Evolutionary conservation across 1,140 invertebrate species (phyloP), one percentile per base, ranked within the genome.

Genomic region (Anastrepha obliqua): DNA sequence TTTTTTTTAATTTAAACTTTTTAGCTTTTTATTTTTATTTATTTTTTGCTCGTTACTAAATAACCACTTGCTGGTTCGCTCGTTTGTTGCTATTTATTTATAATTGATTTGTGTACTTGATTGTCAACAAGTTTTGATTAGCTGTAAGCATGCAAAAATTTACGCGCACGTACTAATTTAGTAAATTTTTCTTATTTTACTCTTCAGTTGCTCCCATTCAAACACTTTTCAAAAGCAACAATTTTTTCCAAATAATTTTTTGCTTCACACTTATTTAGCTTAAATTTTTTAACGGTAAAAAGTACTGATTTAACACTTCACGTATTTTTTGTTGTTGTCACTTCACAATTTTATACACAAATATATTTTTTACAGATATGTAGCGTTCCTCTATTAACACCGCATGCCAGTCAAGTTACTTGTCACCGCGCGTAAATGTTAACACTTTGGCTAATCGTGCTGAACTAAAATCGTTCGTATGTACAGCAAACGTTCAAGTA

Each of bases 111-210:
- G 13, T 55, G 20, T 55, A 58, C 74, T 81, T 81, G 74, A 81
- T 55, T 81, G 74, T 81, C 74, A 81, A 81, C 47, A 81, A 81
- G 74, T 51, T 55, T 81, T 81, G 47, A 81, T 81, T 81, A 81
- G 47, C 74, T 58, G 6, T 81, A 20, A 81, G n/a, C 74, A 81
- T 81, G 74, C 44, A 6, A 81, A 81, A 58, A 81, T 55, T 81
- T 11, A 81, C 74, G 55, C 44, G 74, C 9, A 29, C 17, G 47
- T 58, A 55, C 6, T 42, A 11, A 47, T 47, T 74, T 44, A 74
- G 8, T 11, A 29, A 44, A 74, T 70, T 47, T 44, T 13, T 67
- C 11, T 62, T 62, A 13, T 62, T 11, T 62, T 62, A 58, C 7
- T 58, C 13, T 58, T 58, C 55, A 62, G 15, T 13, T 17, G 60